A percentile compares a stretch with the other conserved stretches of the same genome.
phyloP scores from a whole-genome alignment of 2,113 vertebrate genomes.

The Phoxinus phoxinus region DNA sequence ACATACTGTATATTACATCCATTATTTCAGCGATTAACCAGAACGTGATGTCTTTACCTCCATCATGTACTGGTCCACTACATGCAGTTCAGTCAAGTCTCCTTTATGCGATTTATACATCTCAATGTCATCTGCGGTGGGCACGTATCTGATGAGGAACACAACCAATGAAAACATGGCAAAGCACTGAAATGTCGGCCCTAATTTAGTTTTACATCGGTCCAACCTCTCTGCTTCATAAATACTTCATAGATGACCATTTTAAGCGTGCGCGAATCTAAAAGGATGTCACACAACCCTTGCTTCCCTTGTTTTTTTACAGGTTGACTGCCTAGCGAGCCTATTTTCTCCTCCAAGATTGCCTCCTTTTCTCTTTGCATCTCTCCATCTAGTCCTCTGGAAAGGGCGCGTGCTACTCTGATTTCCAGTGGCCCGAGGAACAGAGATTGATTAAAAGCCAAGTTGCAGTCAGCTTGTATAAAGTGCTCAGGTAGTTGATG shows the following conservation, averaged over 20 bases:
- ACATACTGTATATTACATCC: too few relatives aligned
- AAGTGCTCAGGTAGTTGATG: constrained; percentile 47
- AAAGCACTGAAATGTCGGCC: background rate
- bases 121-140: constrained; percentile 82
- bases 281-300: constrained; percentile 10
- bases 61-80: constrained; percentile 89
- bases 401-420: constrained; percentile 38
- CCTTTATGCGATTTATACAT: constrained; percentile 83
- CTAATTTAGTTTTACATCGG: background rate
- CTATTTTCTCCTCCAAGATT: constrained; percentile 7
- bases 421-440: constrained; percentile 55
- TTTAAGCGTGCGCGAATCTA: background rate
- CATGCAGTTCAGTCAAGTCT: constrained; percentile 78
- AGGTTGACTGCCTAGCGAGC: background rate
- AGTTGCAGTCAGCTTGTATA: constrained; percentile 53
- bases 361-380: constrained; percentile 5
- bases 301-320: constrained; percentile 1
- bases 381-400: background rate
- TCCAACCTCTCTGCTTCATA: background rate
- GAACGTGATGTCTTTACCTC: constrained; percentile 73
- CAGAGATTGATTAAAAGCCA: constrained; percentile 63
- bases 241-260: constrained; percentile 20
- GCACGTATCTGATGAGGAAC: constrained; percentile 78
- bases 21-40: background rate
- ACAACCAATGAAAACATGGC: constrained; percentile 44